Evolutionary conservation across 2,113 vertebrate genomes (phyloP).

Genomic region (Galeopterus variegatus): DNA sequence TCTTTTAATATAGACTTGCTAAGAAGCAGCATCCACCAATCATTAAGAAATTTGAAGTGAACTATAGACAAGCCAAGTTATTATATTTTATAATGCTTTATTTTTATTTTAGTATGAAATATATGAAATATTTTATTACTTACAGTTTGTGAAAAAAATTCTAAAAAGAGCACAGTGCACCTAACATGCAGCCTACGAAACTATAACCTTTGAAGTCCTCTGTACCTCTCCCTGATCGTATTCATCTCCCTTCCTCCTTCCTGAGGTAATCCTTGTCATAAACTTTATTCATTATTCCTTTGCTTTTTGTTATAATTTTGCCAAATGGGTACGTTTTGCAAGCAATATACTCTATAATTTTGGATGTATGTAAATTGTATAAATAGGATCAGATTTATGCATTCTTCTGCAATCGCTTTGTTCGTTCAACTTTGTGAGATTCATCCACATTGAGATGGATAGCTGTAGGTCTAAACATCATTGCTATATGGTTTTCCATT

Average conservation of each 20-base stretch:
- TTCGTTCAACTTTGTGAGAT: not conserved
- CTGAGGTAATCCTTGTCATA: not conserved
- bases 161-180: not conserved
- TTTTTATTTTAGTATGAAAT: constrained; percentile 40
- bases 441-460: not conserved
- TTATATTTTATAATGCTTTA: not conserved
- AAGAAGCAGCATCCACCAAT: not conserved
- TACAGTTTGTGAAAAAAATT: not conserved
- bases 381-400: not conserved
- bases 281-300: not conserved
- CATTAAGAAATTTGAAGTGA: not conserved
- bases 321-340: not conserved
- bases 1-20: not conserved
- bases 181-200: not conserved
- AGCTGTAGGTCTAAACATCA: not conserved
- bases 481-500: not conserved
- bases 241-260: not conserved
- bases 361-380: not conserved
- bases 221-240: not conserved
- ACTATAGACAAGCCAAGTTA: not conserved
- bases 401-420: not conserved
- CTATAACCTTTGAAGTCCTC: not conserved
- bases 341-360: not conserved
- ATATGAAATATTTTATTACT: not conserved
- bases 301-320: constrained; percentile 30